Percentiles rank a stretch among this genome's conserved stretches.
Evolutionary conservation across 1,140 invertebrate species (phyloP).

Genomic region (Ostrea denselamellosa): DNA sequence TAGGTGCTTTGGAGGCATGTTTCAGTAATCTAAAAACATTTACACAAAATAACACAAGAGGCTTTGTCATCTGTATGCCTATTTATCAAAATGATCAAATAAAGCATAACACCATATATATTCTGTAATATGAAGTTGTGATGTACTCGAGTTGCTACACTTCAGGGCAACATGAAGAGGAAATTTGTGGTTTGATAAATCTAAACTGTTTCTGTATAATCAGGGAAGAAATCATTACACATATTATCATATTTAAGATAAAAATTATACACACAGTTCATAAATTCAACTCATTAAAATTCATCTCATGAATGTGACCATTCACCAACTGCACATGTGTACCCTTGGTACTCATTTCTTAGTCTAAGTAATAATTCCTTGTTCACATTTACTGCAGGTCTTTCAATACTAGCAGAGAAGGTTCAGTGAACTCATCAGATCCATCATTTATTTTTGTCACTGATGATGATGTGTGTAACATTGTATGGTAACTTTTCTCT

Average conservation of each 20-base stretch:
- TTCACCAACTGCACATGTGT: no score
- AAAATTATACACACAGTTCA: no score
- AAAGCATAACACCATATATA: not conserved
- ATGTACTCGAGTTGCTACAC: constrained; percentile 9
- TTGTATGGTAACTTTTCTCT: no score
- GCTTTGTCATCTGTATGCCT: not conserved
- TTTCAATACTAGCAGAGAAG: no score
- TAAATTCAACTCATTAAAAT: not conserved
- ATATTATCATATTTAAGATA: no score
- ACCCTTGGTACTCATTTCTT: no score
- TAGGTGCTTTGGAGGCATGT: not conserved
- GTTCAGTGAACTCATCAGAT: no score
- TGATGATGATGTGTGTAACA: no score
- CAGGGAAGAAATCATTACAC: not conserved
- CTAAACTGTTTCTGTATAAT: not conserved
- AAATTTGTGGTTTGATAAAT: not conserved
- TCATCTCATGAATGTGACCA: no score
- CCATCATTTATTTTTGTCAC: no score
- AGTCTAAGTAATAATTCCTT: no score
- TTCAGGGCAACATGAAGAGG: constrained; percentile 14
- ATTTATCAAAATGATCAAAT: not conserved
- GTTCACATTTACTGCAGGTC: no score
- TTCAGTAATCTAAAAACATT: not conserved
- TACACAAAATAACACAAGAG: constrained; percentile 5
- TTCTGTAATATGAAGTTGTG: not conserved